Evolutionary conservation across 2,113 vertebrate genomes (phyloP).

Genomic region (Ammodytes dubius): DNA sequence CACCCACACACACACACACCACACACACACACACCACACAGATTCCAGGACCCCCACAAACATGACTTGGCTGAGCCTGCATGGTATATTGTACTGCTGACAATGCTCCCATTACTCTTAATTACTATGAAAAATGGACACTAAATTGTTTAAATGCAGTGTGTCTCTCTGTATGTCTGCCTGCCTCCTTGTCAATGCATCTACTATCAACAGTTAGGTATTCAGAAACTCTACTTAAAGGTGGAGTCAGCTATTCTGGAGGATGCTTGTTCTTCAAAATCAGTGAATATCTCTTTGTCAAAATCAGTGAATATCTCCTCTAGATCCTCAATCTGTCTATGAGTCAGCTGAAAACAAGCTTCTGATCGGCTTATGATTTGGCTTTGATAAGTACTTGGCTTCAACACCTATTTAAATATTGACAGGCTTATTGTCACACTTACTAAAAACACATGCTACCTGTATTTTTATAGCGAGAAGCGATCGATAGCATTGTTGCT

Average conservation of each 20-base stretch:
- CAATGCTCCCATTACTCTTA: conserved; percentile 75
- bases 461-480: too few species aligned
- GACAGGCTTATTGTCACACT: too few species aligned
- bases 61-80: conserved; percentile 75
- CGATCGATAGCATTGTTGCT: too few species aligned
- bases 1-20: conserved; percentile 19
- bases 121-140: conserved; percentile 68
- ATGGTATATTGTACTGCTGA: conserved; percentile 73
- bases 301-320: too few species aligned
- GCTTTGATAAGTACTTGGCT: too few species aligned
- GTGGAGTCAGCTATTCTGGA: conserved; percentile 1
- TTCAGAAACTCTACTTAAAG: conserved; percentile 13
- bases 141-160: conserved; percentile 63
- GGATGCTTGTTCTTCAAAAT: too few species aligned
- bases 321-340: too few species aligned
- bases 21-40: conserved; percentile 64
- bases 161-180: conserved; percentile 48
- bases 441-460: too few species aligned
- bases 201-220: conserved; percentile 13
- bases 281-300: too few species aligned
- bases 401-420: too few species aligned
- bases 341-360: too few species aligned
- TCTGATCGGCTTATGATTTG: too few species aligned
- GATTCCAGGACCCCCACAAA: conserved; percentile 84
- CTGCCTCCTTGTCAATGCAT: conserved; percentile 29